A percentile compares a stretch with the other conserved stretches of the same genome.
These are phyloP conservation scores for Caenorhabditis macrosperma DNA, from an alignment of 2,888 invertebrate species.

Conservation along the genomic window DNA sequence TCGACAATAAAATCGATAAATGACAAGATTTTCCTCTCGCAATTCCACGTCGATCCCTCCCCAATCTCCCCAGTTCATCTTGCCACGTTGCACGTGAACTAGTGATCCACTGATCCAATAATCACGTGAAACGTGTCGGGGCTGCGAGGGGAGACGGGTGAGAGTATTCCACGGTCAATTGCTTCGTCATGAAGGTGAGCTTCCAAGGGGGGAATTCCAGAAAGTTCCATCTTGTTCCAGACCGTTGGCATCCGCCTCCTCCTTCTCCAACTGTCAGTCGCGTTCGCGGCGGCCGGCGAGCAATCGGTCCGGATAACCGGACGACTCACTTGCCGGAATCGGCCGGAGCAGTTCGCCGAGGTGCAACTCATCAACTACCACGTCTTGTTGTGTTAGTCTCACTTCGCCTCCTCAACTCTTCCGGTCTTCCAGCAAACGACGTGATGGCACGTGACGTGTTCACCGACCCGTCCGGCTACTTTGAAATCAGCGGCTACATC, in stretches of 20 bases:
- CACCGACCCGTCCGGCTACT: background rate
- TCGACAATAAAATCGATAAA: background rate
- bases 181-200: background rate
- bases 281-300: background rate
- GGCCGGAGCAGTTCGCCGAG: slow-evolving; percentile 3
- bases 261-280: background rate
- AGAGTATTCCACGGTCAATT: background rate
- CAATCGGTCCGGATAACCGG: background rate
- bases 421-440: too few species aligned
- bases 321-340: background rate
- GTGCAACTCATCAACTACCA: background rate
- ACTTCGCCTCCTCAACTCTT: background rate
- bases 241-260: background rate
- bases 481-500: background rate
- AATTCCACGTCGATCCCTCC: too few species aligned
- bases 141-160: background rate
- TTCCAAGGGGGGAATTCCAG: too few species aligned
- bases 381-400: background rate
- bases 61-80: too few species aligned
- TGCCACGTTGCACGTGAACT: background rate
- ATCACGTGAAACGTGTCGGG: background rate
- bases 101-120: background rate
- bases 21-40: too few species aligned
- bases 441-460: background rate
- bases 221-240: too few species aligned